These are phyloP conservation scores for Artemia sinica DNA, from an alignment of 2,888 invertebrate genomes.

Conservation along the genomic window DNA sequence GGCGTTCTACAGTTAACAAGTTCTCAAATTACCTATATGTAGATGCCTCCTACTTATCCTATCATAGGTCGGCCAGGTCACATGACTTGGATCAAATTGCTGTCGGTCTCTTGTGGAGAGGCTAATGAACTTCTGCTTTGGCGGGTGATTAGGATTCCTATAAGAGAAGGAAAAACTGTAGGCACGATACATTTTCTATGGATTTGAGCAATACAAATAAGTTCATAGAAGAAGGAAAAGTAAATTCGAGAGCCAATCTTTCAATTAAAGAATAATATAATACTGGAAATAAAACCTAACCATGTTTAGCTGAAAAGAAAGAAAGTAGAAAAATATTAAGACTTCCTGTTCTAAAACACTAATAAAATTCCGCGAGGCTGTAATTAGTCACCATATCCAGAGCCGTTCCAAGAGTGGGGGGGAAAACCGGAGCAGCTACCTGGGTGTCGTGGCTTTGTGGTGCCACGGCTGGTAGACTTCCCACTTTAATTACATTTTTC, in stretches of 20 bases:
- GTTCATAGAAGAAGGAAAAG: no score
- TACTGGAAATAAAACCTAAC: no score
- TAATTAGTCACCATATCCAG: slow-evolving; percentile 41
- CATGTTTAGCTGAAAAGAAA: no score
- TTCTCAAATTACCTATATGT: slow-evolving; percentile 44
- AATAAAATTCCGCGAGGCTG: slow-evolving; percentile 39
- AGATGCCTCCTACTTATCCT: slow-evolving; percentile 54
- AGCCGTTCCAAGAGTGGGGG: slow-evolving; percentile 32
- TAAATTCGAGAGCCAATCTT: no score
- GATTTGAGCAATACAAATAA: no score
- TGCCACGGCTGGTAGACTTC: no score
- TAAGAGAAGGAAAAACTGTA: slow-evolving; percentile 22
- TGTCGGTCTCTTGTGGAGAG: slow-evolving; percentile 27
- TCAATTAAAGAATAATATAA: no score
- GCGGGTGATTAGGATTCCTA: slow-evolving; percentile 32
- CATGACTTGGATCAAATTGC: slow-evolving; percentile 38
- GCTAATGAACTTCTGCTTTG: slow-evolving; percentile 21
- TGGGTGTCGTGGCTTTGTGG: slow-evolving; percentile 27
- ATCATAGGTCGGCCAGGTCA: slow-evolving; percentile 71
- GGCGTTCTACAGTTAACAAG: no score
- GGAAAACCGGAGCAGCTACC: slow-evolving; percentile 39
- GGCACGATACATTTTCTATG: no score
- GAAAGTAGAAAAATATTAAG: no score
- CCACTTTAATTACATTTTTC: no score
- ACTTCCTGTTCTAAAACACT: neutral